Percentiles rank a stretch among this genome's conserved stretches.
Evolutionary conservation across 2,888 invertebrate species (phyloP).

Genomic region (Antheraea assamensis): DNA sequence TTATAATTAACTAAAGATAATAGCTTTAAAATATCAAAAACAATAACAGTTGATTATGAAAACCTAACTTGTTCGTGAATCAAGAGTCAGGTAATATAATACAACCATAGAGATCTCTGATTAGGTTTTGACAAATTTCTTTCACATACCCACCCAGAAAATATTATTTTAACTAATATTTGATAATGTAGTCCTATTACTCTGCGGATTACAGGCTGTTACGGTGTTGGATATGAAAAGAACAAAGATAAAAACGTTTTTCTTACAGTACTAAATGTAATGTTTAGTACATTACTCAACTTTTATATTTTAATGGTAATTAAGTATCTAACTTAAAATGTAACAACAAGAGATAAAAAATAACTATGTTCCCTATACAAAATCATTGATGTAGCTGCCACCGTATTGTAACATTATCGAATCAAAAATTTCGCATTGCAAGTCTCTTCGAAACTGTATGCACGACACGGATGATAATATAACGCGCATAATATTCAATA

Average conservation of each 20-base stretch:
- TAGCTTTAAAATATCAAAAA: not conserved
- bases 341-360: too few species aligned
- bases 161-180: not conserved
- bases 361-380: too few species aligned
- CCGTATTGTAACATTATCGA: too few species aligned
- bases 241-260: not conserved
- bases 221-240: not conserved
- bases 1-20: not conserved
- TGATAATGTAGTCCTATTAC: not conserved
- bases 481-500: not conserved
- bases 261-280: not conserved
- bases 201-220: not conserved
- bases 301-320: not conserved
- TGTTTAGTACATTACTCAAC: not conserved
- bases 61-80: not conserved
- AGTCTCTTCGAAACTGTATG: not conserved
- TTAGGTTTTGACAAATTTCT: not conserved
- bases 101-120: not conserved
- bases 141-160: not conserved
- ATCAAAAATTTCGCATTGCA: not conserved
- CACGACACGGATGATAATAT: not conserved
- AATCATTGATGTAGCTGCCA: too few species aligned
- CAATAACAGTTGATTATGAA: not conserved
- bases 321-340: too few species aligned
- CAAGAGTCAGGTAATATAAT: not conserved